A percentile compares a stretch with the other conserved stretches of the same genome.
Evolutionary conservation across 1,140 invertebrate species (phyloP).

Genomic region (Calosoma granatense): DNA sequence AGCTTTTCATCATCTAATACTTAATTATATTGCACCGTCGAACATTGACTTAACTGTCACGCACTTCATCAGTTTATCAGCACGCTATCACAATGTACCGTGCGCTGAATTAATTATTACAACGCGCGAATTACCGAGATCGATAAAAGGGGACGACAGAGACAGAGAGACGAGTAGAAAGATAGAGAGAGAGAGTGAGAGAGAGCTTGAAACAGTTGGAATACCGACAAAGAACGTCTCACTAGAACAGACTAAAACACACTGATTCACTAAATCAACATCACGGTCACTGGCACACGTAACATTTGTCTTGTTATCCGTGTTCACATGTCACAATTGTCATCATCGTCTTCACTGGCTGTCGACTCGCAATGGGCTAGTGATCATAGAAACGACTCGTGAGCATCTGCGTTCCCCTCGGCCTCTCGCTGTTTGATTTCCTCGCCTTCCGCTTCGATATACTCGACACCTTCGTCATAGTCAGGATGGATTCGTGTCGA

Average conservation of each 20-base stretch:
- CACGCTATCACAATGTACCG: neutral
- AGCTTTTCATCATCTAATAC: slow-evolving; percentile 1
- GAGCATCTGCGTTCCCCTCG: slow-evolving; percentile 33
- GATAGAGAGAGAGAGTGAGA: neutral
- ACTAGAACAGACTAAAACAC: no score
- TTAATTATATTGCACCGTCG: slow-evolving; percentile 6
- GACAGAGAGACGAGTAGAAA: neutral
- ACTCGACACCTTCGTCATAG: slow-evolving; percentile 48
- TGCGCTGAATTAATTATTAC: neutral
- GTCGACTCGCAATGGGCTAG: slow-evolving; percentile 13
- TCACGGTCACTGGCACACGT: no score
- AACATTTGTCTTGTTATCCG: no score
- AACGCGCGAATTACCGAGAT: neutral
- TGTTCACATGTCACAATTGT: neutral
- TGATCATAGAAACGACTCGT: slow-evolving; percentile 49
- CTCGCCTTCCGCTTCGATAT: slow-evolving; percentile 45
- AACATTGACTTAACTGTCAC: neutral
- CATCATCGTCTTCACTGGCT: neutral
- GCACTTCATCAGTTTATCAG: neutral
- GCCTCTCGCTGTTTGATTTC: slow-evolving; percentile 41
- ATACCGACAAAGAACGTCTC: no score
- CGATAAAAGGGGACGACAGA: neutral
- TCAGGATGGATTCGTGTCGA: slow-evolving; percentile 31
- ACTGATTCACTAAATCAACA: no score
- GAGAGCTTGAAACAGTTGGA: no score